Base-by-base conservation (phyloP, 2,797 vertebrate genomes). In the Diceros bicornis region DNA sequence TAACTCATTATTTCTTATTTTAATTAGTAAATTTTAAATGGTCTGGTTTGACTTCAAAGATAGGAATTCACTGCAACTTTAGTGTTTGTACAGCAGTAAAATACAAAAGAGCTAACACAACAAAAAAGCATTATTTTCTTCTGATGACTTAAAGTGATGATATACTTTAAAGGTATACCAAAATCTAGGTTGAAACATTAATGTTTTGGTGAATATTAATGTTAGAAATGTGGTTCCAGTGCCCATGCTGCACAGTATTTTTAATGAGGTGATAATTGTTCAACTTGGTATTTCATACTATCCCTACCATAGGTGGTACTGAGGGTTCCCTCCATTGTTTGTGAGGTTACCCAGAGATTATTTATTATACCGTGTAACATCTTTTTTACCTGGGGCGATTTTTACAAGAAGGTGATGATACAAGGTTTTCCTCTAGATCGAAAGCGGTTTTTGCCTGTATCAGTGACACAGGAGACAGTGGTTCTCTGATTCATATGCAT, bases 21-120 rank as follows among this genome's bases (percentile, higher is more conserved):
- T 89, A 55, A 97, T 97, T 93, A 91, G 91, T 89, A 62, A 44
- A 61, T 97, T 98, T 95, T 94, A 95, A 95, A 77, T 95, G 90
- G 61, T 61, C 55, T n/a, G 25, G 2, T 89, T 96, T 29, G 52
- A 74, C 61, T 90, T 97, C 29, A 47, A 47, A 91, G 82, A 64
- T 83, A 96, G 77, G 5, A 72, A 82, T 74, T 94, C 90, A 82
- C 57, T 95, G 50, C 74, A 82, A 23, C 44, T 75, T 61, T 79
- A 44, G 85, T 84, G 72, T 85, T 71, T 62, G 9, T 95, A 12
- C 27, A 82, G 21, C 75, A 37, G 69, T 94, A 92, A 96, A 94
- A 94, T 69, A 34, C 50, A 95, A 94, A 82, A 79, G 69, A 96
- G 41, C 59, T 14, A 64, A 32, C n/a, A 69, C 66, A 61, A 23